Base-by-base conservation (phyloP, 2,113 vertebrate genomes). In the Oryzias melastigma region DNA sequence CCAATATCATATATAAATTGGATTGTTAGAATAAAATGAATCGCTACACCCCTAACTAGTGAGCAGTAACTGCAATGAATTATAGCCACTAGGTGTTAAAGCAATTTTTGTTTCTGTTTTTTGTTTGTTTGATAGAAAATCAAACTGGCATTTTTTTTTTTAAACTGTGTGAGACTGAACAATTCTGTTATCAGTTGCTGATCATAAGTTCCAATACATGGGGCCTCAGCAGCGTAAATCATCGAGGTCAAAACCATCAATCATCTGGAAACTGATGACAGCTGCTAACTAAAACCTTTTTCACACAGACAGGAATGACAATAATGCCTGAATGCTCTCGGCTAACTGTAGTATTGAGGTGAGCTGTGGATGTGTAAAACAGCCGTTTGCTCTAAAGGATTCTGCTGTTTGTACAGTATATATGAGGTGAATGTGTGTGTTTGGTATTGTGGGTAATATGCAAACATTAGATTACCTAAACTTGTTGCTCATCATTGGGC, bases 181-280 rank as follows among this genome's bases (percentile, higher is more conserved):
- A 42, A 60, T 59, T 64, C 29, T 51, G 60, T 75, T 58, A 72
- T 48, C 47, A 67, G 71, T 88, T 86, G 70, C 78, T 90, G 78
- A 87, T 77, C 73, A 83, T 83, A 83, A 82, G 85, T 89, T 77
- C 79, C 67, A 85, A 77, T 84, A 69, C 62, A 74, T 72, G 70
- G 81, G 68, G 68, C 35, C 43, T 80, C 63, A 80, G 64, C 67
- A 66, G 74, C 73, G 73, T 78, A 82, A 87, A 81, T 72, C 55
- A 50, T 56, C 56, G 52, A 68, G 64, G 80, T 66, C 74, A 77
- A 71, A 83, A 55, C 50, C 61, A 72, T 89, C 79, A 84, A 74
- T 90, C 86, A 85, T 64, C 45, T 59, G 43, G 68, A 67, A 64
- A 35, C 59, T 46, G 66, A 74, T 53, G 62, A 59, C 58, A 76